Conservation (phyloP, 2,113 vertebrate genomes). For the Takifugu flavidus region DNA sequence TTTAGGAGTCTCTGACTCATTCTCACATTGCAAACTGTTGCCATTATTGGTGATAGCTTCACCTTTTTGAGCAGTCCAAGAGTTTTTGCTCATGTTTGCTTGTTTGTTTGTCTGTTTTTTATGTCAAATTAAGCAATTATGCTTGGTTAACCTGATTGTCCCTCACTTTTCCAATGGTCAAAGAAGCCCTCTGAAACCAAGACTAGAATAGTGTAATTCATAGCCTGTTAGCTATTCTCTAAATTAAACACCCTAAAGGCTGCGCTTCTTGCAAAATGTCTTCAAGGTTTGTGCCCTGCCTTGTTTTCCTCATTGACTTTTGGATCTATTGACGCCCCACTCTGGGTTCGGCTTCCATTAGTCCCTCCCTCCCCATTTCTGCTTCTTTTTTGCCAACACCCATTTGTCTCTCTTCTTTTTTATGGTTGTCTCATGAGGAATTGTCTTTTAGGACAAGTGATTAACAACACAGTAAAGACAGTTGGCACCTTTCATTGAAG, state of each 20-base stretch:
- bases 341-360: too few species aligned
- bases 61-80: slow-evolving; percentile 57
- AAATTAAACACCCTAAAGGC: not conserved
- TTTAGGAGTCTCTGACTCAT: slow-evolving; percentile 32
- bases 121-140: not conserved
- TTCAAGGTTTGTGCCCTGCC: too few species aligned
- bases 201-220: not conserved
- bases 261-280: too few species aligned
- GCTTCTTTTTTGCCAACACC: not conserved
- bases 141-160: not conserved
- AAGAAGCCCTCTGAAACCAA: slow-evolving; percentile 17
- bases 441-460: too few species aligned
- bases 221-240: not conserved
- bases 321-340: too few species aligned
- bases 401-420: slow-evolving; percentile 1
- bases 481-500: too few species aligned
- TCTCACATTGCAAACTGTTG: slow-evolving; percentile 19
- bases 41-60: slow-evolving; percentile 27
- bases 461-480: too few species aligned
- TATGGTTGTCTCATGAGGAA: not conserved
- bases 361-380: not conserved
- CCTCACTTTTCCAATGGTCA: slow-evolving; percentile 6
- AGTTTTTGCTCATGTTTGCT: slow-evolving; percentile 75
- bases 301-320: too few species aligned
- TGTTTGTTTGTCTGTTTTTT: slow-evolving; percentile 3